These are phyloP conservation scores for Onychorhynchus coronatus DNA, from an alignment of 2,113 vertebrate genomes.

Conservation along the genomic window DNA sequence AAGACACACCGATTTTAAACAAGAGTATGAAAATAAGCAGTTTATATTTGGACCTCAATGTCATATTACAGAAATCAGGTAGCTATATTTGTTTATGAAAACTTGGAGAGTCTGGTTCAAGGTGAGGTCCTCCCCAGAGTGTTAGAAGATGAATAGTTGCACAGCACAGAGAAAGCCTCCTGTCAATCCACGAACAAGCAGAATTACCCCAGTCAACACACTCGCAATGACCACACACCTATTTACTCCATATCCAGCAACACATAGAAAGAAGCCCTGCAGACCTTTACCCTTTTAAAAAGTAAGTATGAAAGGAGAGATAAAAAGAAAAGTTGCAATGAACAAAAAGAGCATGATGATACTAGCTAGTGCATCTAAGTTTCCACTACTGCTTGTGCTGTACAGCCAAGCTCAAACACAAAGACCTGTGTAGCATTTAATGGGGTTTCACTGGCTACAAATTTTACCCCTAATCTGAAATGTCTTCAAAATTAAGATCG, in stretches of 20 bases:
- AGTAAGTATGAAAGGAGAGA: not conserved
- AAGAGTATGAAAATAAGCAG: not conserved
- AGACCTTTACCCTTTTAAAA: not conserved
- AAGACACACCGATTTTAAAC: not conserved
- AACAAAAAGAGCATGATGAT: not conserved
- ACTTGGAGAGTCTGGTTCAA: not conserved
- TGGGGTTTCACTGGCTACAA: not conserved
- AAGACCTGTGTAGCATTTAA: not conserved
- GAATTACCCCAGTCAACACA: not conserved
- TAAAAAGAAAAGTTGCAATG: not conserved
- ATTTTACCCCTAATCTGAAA: not conserved
- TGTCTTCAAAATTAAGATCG: not conserved
- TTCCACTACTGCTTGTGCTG: accelerated
- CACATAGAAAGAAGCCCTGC: not conserved
- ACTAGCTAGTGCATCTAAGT: not conserved
- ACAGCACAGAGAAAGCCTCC: not conserved
- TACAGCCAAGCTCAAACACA: not conserved
- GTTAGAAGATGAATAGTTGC: not conserved
- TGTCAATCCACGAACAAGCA: not conserved
- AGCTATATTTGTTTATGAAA: not conserved
- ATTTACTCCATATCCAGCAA: not conserved
- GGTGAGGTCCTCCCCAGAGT: not conserved
- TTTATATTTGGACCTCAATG: not conserved
- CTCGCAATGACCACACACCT: accelerated
- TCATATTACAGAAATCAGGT: not conserved